Evolutionary conservation across 2,888 invertebrate genomes (phyloP).

Genomic region (Galeopsomyia nigrocyanea): DNA sequence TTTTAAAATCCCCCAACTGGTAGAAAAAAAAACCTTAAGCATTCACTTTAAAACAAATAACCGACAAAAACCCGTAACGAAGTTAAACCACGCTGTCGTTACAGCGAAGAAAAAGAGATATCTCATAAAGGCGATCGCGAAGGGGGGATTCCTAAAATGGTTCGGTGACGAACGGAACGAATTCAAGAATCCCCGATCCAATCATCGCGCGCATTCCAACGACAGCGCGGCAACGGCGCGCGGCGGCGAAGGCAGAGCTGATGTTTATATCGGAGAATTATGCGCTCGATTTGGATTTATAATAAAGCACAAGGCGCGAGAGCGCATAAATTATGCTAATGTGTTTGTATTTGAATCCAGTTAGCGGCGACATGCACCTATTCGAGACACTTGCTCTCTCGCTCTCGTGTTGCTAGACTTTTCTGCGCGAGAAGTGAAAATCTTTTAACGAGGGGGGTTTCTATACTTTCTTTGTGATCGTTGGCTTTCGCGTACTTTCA

Average conservation of each 20-base stretch:
- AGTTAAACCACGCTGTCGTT: not conserved
- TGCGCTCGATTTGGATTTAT: slow-evolving; percentile 64
- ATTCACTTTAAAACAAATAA: slow-evolving; percentile 11
- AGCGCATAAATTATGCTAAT: slow-evolving; percentile 68
- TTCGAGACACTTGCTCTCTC: slow-evolving; percentile 55
- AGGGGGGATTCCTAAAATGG: slow-evolving; percentile 33
- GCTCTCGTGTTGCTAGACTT: not conserved
- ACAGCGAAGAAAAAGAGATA: slow-evolving; percentile 18
- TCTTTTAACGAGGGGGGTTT: slow-evolving; percentile 51
- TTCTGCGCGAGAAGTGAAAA: slow-evolving; percentile 51
- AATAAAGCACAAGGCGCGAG: slow-evolving; percentile 62
- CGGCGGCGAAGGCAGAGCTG: slow-evolving; percentile 12
- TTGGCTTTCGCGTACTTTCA: no score
- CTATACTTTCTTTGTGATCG: no score
- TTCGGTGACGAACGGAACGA: slow-evolving; percentile 19
- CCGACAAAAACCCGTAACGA: slow-evolving; percentile 19
- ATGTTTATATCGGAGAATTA: slow-evolving; percentile 62
- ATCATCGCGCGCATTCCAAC: slow-evolving; percentile 27
- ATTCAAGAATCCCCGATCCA: slow-evolving; percentile 16
- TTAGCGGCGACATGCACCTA: slow-evolving; percentile 63
- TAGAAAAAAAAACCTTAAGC: no score
- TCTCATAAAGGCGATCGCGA: slow-evolving; percentile 27
- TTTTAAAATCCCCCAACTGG: no score
- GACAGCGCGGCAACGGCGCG: not conserved
- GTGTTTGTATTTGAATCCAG: slow-evolving; percentile 64